A percentile compares a stretch with the other conserved stretches of the same genome.
phyloP scores from a whole-genome alignment of 1,140 invertebrate genomes.

The Hyphantria cunea region DNA sequence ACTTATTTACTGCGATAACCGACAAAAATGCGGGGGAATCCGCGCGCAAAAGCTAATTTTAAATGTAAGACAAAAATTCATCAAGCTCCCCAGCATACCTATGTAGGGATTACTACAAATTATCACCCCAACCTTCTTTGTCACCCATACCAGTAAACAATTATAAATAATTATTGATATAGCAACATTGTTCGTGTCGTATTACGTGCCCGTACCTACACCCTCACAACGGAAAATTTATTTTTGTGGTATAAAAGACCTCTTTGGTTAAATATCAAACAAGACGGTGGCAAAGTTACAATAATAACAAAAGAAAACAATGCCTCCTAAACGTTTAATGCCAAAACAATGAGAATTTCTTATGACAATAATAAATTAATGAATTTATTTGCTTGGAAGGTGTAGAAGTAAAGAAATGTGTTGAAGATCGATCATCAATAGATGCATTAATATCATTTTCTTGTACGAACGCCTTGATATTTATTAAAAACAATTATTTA shows the following conservation, averaged over 20 bases:
- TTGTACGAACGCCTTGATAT: too few relatives aligned
- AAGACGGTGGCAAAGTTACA: conserved; percentile 21
- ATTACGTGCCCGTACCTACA: conserved; percentile 11
- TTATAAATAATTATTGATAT: not conserved
- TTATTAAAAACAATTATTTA: too few relatives aligned
- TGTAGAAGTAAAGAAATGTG: not conserved
- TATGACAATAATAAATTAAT: conserved; percentile 30
- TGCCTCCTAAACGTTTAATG: conserved; percentile 31
- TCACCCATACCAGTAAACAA: not conserved
- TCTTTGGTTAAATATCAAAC: conserved; percentile 26
- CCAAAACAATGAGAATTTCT: conserved; percentile 29
- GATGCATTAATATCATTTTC: not conserved
- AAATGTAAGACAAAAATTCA: too few relatives aligned
- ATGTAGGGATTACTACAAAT: too few relatives aligned
- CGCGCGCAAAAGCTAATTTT: too few relatives aligned
- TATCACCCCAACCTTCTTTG: not conserved
- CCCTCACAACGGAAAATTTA: conserved; percentile 19
- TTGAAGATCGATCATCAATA: not conserved
- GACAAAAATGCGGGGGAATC: too few relatives aligned
- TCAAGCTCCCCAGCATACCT: too few relatives aligned
- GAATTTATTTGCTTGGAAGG: conserved; percentile 13
- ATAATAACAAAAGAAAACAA: conserved; percentile 39
- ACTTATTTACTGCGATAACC: too few relatives aligned
- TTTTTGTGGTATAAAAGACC: conserved; percentile 10
- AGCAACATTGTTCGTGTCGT: conserved; percentile 16